Conservation (phyloP, 2,113 vertebrate genomes). For the Cyanoderma ruficeps region DNA sequence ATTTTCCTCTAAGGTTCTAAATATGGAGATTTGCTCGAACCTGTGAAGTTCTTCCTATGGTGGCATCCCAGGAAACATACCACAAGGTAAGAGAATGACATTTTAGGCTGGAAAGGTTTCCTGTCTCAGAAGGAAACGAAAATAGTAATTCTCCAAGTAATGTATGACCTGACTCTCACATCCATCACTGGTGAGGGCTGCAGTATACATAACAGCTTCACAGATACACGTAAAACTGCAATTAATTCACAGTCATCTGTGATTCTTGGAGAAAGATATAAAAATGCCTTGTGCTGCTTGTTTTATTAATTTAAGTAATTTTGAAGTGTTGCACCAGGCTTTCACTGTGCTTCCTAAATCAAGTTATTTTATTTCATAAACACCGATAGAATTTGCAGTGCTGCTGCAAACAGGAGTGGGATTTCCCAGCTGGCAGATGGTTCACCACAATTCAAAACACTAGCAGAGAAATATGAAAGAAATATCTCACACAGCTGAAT, state of each 20-base stretch:
- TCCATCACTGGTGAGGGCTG: neutral
- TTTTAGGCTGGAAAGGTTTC: neutral
- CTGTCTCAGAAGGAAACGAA: neutral
- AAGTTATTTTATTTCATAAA: neutral
- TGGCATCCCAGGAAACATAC: neutral
- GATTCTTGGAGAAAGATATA: neutral
- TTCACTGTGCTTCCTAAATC: neutral
- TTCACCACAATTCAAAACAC: neutral
- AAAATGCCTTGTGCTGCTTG: neutral
- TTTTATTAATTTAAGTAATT: slow-evolving; percentile 5
- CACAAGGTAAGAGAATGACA: neutral
- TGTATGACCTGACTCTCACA: neutral
- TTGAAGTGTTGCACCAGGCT: neutral
- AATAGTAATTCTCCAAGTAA: neutral
- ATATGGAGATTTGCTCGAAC: neutral
- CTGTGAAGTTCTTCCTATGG: neutral
- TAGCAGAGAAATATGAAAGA: neutral
- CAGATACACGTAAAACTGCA: neutral
- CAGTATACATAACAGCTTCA: neutral
- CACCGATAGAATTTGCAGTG: neutral
- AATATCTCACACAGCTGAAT: neutral
- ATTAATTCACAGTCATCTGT: neutral
- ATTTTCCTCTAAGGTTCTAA: neutral
- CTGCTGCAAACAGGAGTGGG: neutral
- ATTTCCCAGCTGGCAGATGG: neutral